These are phyloP conservation scores for Turnix velox DNA, from an alignment of 2,113 vertebrate genomes.

Conservation along the genomic window DNA sequence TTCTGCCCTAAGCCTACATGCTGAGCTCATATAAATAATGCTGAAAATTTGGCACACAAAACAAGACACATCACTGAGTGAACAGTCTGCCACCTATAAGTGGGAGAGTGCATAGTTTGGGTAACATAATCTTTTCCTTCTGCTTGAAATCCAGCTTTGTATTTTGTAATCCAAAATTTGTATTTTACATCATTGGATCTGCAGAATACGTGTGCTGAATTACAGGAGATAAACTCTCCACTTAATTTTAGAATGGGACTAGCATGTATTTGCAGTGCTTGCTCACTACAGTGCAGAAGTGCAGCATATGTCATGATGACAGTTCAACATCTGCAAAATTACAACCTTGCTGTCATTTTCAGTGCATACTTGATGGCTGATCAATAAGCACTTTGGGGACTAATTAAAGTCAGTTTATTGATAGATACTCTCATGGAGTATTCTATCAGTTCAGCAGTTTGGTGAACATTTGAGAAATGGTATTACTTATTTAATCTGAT, in stretches of 20 bases:
- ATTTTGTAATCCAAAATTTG: conserved; percentile 4
- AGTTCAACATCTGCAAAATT: not conserved
- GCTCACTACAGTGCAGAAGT: not conserved
- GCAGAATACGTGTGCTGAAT: not conserved
- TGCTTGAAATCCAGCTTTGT: conserved; percentile 3
- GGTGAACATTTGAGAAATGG: not conserved
- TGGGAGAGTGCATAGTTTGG: conserved; percentile 19
- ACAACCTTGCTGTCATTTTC: conserved; percentile 5
- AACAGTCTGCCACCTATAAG: conserved; percentile 24
- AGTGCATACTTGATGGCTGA: conserved; percentile 45
- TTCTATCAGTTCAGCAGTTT: not conserved
- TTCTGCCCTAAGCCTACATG: not conserved
- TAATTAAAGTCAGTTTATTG: conserved; percentile 56
- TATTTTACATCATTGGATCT: conserved; percentile 23
- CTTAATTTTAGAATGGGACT: conserved; percentile 12
- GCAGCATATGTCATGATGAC: not conserved
- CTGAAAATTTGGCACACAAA: not conserved
- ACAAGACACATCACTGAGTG: not conserved
- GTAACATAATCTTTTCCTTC: not conserved
- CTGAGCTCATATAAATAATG: not conserved
- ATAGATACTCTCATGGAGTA: conserved; percentile 15
- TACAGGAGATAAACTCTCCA: not conserved
- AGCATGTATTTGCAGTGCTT: not conserved
- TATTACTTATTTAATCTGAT: not conserved
- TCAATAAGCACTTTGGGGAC: conserved; percentile 56